Conservation (phyloP, 2,797 vertebrate genomes). For the Aphelocoma californica region DNA sequence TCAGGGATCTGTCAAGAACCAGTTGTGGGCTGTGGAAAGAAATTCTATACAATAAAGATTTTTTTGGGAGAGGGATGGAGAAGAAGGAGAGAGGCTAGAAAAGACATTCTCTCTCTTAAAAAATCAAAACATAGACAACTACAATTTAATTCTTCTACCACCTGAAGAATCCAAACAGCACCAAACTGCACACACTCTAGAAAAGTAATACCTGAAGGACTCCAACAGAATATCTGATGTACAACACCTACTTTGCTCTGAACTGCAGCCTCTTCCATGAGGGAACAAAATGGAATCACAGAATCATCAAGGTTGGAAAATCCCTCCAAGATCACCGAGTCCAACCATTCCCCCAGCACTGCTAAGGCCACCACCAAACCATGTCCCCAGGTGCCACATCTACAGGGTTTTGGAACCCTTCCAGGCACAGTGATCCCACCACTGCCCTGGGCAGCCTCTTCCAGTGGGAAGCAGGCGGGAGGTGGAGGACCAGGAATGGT, state of each 20-base stretch:
- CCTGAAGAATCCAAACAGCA: neutral
- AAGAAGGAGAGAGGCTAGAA: neutral
- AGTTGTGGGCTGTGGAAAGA: neutral
- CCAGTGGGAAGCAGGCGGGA: fast-evolving
- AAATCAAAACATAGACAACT: neutral
- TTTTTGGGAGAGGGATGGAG: neutral
- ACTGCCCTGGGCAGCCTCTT: neutral
- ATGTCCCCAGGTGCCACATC: neutral
- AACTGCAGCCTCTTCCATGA: neutral
- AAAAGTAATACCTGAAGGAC: neutral
- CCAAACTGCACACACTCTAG: neutral
- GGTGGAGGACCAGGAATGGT: neutral
- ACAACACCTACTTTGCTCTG: neutral
- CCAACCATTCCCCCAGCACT: neutral
- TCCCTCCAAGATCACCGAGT: neutral
- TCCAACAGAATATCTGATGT: neutral
- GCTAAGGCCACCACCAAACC: neutral
- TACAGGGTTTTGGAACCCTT: neutral
- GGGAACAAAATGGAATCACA: neutral
- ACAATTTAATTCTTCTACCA: neutral
- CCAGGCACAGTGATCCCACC: neutral
- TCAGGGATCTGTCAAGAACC: neutral
- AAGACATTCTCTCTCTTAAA: neutral
- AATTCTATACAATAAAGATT: neutral
- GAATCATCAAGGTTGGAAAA: neutral